Conservation (phyloP, 1,140 invertebrate genomes). For the Pseudomyrmex sp. region DNA sequence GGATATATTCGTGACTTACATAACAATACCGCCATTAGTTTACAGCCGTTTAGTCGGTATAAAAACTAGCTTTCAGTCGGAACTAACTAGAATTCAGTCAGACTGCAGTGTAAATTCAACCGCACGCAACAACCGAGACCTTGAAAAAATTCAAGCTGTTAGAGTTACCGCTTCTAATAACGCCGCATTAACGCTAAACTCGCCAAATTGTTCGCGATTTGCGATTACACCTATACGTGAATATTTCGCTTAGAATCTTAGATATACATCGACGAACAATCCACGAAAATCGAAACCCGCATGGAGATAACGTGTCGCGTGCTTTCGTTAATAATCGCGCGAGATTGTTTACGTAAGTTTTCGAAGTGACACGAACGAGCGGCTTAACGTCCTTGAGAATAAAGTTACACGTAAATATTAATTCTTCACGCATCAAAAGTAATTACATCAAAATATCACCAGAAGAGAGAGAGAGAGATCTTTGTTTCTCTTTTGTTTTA, state of each 20-base stretch:
- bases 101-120: neutral
- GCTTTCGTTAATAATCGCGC: constrained; percentile 20
- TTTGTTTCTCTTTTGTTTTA: neutral
- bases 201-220: constrained; percentile 8
- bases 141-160: constrained; percentile 29
- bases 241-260: neutral
- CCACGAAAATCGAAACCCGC: constrained; percentile 1
- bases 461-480: neutral
- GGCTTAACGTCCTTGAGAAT: constrained; percentile 1
- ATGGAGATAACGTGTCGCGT: constrained; percentile 45
- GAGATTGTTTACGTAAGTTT: neutral
- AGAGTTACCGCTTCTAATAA: constrained; percentile 16
- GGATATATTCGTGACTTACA: too few species aligned
- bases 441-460: neutral
- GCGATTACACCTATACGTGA: constrained; percentile 14
- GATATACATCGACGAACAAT: constrained; percentile 13
- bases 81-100: neutral
- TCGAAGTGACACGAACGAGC: neutral
- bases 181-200: constrained; percentile 10
- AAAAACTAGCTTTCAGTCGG: neutral
- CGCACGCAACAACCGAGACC: neutral
- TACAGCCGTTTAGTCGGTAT: neutral
- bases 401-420: constrained; percentile 15
- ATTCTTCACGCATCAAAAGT: neutral
- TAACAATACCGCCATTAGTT: too few species aligned